Percentiles rank a stretch among this genome's conserved stretches.
phyloP scores from a whole-genome alignment of 2,797 vertebrate genomes.

The Onychomys leucogaster region DNA sequence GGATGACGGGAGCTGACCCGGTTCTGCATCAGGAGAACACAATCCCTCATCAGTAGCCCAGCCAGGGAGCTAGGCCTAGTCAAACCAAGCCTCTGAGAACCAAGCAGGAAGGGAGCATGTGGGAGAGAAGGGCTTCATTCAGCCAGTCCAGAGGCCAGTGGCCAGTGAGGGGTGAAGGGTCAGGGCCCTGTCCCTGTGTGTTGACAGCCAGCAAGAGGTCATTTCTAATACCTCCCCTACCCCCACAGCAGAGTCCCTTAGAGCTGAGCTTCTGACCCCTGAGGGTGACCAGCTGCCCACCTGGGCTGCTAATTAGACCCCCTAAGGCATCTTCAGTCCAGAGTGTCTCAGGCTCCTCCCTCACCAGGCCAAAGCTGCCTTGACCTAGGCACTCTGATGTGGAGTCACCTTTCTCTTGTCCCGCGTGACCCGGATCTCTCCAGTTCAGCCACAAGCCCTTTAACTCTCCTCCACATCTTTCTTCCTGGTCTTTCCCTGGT shows the following conservation, averaged over 20 bases:
- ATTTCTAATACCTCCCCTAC: not conserved
- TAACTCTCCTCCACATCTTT: too few species aligned
- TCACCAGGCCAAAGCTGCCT: too few species aligned
- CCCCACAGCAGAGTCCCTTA: not conserved
- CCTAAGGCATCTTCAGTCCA: not conserved
- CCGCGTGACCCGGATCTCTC: not conserved
- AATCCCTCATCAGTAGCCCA: not conserved
- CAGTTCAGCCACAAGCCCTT: not conserved
- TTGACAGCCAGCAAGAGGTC: not conserved
- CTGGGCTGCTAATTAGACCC: not conserved
- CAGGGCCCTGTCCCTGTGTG: not conserved
- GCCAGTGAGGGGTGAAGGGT: not conserved
- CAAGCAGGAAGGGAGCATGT: not conserved
- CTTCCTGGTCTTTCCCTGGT: not conserved
- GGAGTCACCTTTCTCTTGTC: fast-evolving
- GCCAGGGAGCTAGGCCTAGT: not conserved
- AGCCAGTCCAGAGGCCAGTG: not conserved
- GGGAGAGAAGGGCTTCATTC: fast-evolving
- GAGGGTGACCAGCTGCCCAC: not conserved
- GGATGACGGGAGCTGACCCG: not conserved
- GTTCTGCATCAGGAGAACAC: too few species aligned
- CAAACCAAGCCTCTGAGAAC: not conserved
- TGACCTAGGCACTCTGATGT: not conserved
- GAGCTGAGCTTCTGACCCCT: not conserved
- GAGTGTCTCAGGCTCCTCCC: not conserved